Base-by-base conservation (phyloP, 2,797 vertebrate genomes). In the Phataginus tetradactyla region DNA sequence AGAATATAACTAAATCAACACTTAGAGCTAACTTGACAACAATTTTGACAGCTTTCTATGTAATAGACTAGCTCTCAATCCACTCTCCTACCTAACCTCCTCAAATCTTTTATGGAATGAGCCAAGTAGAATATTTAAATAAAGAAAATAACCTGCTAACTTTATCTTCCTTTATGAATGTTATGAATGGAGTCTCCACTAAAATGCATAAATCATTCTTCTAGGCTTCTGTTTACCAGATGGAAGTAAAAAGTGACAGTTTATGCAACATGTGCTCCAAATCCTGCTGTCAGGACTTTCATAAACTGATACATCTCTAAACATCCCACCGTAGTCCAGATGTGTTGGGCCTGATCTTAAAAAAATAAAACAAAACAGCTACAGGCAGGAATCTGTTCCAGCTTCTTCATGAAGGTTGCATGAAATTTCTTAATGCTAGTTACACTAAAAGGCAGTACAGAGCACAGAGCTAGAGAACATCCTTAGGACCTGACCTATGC, bases 221-320 rank as follows among this genome's bases (percentile, higher is more conserved):
- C 64, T 21, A 17, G 53, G 92, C 90, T 97, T 92, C 91, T 97
- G 89, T 90, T 91, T 90, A 84, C 86, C 91, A 97, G 89, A 96
- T 93, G 79, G 79, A 86, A 94, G 59, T 80, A 75, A 93, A 92
- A 93, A 88, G 49, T 74, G 37, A 72, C 53, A 53, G 23, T 45
- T 15, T 17, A 59, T 32, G 53, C 71, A 88, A 69, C 63, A 77
- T 77, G 17, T 63, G 86, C 29, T 79, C 87, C 34, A 86, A 66
- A 96, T 86, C 86, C 78, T 74, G 37, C 51, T 79, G 89, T 71
- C 94, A 93, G 86, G 83, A 15, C 49, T 87, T 71, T 83, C 72
- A 53, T 37, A 84, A 87, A 78, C 66, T 34, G 53, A 89, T 68
- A 59, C 7, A 23, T 85, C 93, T 92, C 63, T 81, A 81, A 96